Conservation (phyloP, 2,113 vertebrate species). For the Ophthalmolycus amberensis region DNA sequence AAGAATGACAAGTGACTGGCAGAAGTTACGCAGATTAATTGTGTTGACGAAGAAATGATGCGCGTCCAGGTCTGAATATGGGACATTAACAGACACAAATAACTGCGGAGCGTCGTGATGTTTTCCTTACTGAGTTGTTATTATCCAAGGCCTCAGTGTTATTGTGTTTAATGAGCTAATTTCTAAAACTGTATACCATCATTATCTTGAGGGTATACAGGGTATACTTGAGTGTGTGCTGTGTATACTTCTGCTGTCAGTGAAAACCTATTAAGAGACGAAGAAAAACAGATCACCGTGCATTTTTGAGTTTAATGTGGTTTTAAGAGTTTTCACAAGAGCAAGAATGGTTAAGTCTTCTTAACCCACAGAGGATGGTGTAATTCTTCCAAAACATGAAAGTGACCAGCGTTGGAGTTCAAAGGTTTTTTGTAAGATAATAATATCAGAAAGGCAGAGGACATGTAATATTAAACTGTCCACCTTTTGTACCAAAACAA, state of each 20-base stretch:
- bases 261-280: not conserved
- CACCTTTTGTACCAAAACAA: not conserved
- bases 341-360: not conserved
- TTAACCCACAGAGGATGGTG: not conserved
- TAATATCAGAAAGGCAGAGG: not conserved
- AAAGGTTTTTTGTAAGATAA: not conserved
- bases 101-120: constrained; percentile 6
- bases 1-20: not conserved
- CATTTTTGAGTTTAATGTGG: not conserved
- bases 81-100: constrained; percentile 26
- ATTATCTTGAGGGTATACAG: constrained; percentile 26
- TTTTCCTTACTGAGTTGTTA: constrained; percentile 22
- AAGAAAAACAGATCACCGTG: constrained; percentile 18
- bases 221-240: too few species aligned
- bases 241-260: not conserved
- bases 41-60: constrained; percentile 2
- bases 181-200: constrained; percentile 36
- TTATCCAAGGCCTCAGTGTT: constrained; percentile 18
- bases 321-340: constrained; percentile 6
- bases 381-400: constrained; percentile 1
- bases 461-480: not conserved
- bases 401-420: too few species aligned
- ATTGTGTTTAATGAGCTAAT: constrained; percentile 32
- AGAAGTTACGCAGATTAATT: not conserved
- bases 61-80: not conserved